Conservation (phyloP, 1,140 invertebrate genomes). For the Drosophila ohnishii region DNA sequence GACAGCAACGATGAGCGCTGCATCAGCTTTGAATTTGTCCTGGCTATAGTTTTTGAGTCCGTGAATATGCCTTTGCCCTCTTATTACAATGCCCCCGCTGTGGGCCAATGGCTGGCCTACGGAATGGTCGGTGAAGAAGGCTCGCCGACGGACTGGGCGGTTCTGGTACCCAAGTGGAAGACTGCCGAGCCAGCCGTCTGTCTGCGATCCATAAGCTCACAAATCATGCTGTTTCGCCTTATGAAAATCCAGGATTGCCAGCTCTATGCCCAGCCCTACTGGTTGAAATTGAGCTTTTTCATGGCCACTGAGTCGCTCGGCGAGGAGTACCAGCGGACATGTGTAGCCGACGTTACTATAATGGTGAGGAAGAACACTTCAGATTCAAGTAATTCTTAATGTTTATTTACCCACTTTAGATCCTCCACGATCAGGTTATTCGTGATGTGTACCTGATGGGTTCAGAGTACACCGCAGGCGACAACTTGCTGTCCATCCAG, state of each 20-base stretch:
- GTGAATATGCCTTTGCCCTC: constrained; percentile 19
- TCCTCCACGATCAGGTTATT: constrained; percentile 34
- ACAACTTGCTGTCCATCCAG: constrained; percentile 17
- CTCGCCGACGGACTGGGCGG: constrained; percentile 25
- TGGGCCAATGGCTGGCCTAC: constrained; percentile 52
- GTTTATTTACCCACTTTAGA: constrained; percentile 2
- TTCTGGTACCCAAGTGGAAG: constrained; percentile 53
- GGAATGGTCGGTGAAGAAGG: not conserved
- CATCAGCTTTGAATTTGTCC: constrained; percentile 54
- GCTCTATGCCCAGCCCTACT: constrained; percentile 15
- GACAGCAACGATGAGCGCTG: not conserved
- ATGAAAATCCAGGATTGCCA: constrained; percentile 36
- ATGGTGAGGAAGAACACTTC: constrained; percentile 23
- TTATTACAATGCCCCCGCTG: constrained; percentile 26
- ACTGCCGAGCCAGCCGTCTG: not conserved
- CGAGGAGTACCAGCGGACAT: constrained; percentile 12
- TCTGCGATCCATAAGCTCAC: constrained; percentile 4
- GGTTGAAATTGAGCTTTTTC: constrained; percentile 48
- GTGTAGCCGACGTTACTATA: constrained; percentile 18
- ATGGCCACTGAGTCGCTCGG: constrained; percentile 31
- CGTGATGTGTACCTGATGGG: constrained; percentile 19
- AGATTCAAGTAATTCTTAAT: not conserved
- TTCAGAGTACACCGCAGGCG: not conserved
- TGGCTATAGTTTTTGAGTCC: constrained; percentile 47
- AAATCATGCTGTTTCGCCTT: constrained; percentile 29